Percentiles rank a stretch among this genome's conserved stretches.
Conservation (phyloP, 2,888 invertebrate genomes). For the Plusia festucae region DNA sequence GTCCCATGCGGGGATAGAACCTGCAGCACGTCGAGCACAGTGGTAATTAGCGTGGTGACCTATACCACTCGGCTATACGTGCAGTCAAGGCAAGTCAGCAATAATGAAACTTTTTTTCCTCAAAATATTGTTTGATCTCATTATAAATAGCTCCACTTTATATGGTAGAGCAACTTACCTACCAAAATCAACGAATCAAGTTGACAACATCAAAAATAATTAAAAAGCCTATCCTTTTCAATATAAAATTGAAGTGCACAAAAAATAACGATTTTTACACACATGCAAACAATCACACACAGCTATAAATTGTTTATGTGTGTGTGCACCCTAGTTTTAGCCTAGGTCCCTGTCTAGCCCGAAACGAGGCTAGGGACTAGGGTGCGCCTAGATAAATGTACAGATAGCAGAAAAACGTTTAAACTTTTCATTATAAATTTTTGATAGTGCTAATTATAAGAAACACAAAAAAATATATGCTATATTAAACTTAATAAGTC, state of each 20-base stretch:
- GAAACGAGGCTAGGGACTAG: conserved; percentile 82
- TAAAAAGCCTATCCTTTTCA: conserved; percentile 12
- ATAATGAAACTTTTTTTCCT: no score
- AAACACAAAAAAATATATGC: background rate
- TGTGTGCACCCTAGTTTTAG: conserved; percentile 83
- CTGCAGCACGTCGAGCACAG: no score
- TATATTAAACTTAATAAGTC: background rate
- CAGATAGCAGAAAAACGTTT: conserved; percentile 64
- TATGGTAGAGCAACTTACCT: background rate
- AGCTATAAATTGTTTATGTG: conserved; percentile 57
- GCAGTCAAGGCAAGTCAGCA: no score
- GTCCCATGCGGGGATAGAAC: no score
- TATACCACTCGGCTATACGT: no score
- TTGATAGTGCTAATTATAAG: background rate
- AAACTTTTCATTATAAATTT: background rate
- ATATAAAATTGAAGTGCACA: conserved; percentile 15
- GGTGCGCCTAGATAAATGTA: conserved; percentile 86
- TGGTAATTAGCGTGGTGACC: no score
- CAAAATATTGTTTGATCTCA: no score
- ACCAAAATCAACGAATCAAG: background rate
- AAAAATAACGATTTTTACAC: conserved; percentile 18
- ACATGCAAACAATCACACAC: conserved; percentile 33
- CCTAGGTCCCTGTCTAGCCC: conserved; percentile 85
- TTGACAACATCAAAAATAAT: background rate
- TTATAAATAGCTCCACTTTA: background rate